Base-by-base conservation (phyloP, 2,888 invertebrate species). In the Eupithecia vulgata region DNA sequence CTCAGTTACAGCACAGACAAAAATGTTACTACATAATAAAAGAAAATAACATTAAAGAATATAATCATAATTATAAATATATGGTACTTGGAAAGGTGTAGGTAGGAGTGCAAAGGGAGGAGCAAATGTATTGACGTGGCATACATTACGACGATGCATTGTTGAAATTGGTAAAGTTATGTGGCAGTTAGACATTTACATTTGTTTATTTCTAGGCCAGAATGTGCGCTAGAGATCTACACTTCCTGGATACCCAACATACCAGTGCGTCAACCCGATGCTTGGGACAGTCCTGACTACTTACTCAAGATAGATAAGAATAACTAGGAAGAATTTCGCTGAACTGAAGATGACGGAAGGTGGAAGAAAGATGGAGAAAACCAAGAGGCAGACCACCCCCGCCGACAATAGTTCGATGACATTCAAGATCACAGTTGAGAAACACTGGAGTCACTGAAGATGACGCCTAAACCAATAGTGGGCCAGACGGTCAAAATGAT, bases 201-300 rank as follows among this genome's bases (percentile, higher is more conserved):
- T 48, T 21, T 52, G 13, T 61, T 61, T 79, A 79, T 81, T 85
- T 81, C 17, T 89, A 94, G 94, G 76, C 89, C 90, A 21, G 92
- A 94, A 70, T 94, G 91, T 71, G 87, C 88, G 76, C 81, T 94
- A 68, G 95, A 94, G 83, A 88, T 92, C 70, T 94, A 93, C 76
- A 88, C 88, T 12, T 86, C 90, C 7, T 94, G 93, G 94, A 74
- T 89, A 1, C 21, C 78, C 13, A 88, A 89, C 67, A 81, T 87
- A 10, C 91, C 90, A 0, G 1, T 86, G 3, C 83, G 83, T 25
- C 79, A 89, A 21, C 91, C 91, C 8, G 94, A 94, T 66, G 79
- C 85, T 1, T 94, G 94, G 93, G 91, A 93, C 6, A 75, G 84
- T 67, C 82, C 86, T 40, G 80, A 89, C 42, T 93, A 92, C 74